Conservation (phyloP, 2,888 invertebrate species). For the Nasonovia ribisnigri region DNA sequence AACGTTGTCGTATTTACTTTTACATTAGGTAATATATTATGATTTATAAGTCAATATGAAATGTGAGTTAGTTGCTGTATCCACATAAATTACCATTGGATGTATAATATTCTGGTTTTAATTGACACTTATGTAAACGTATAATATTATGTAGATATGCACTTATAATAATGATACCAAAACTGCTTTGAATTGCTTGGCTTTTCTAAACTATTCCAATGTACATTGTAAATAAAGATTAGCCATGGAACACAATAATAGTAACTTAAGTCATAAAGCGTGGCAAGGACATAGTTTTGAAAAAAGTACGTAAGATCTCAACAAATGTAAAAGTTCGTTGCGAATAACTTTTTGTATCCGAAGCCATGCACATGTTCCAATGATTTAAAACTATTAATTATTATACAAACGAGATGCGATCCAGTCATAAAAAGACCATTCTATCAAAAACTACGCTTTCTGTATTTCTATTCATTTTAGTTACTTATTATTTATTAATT, state of each 20-base stretch:
- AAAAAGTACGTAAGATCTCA: not conserved
- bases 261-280: not conserved
- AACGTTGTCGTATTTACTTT: constrained; percentile 6
- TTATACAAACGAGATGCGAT: not conserved
- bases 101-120: not conserved
- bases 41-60: not conserved
- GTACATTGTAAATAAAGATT: not conserved
- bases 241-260: not conserved
- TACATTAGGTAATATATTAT: not conserved
- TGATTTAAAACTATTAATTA: not conserved
- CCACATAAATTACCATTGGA: not conserved
- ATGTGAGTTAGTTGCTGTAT: not conserved
- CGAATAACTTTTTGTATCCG: too few relatives aligned
- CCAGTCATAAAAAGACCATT: not conserved
- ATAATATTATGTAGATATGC: not conserved
- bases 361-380: not conserved
- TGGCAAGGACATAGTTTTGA: not conserved
- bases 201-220: not conserved
- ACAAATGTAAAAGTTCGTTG: not conserved
- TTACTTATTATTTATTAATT: not conserved
- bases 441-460: not conserved
- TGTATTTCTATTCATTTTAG: not conserved
- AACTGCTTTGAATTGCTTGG: not conserved
- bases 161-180: not conserved
- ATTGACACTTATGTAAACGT: not conserved